Evolutionary conservation across 2,797 vertebrate species (phyloP), one percentile per base, ranked within the genome.

Genomic region (Tenualosa thibaudeaui): DNA sequence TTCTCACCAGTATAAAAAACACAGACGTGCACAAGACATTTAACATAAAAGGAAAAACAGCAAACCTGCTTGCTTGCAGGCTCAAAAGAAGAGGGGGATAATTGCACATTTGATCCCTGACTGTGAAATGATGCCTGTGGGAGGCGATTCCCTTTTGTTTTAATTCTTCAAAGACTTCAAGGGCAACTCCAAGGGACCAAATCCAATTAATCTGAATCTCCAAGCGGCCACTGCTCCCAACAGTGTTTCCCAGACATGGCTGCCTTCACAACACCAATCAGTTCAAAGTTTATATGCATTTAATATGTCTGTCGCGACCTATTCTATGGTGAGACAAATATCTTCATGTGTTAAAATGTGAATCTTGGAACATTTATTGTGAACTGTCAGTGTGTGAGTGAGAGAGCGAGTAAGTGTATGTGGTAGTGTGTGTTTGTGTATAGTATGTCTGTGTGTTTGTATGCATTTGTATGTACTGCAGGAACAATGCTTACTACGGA

Each of bases 261-360:
- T 51, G 82, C 51, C 71, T 84, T 78, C 85, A 78, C 56, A 82
- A 84, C 49, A 78, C 65, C 50, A 24, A 83, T 82, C 75, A 81
- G 53, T 87, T 85, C 40, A 71, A 37, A 40, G 54, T 82, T 53
- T 82, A 83, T 85, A 31, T 85, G 86, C 83, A 83, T 87, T 90
- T 88, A 86, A 87, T 87, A 65, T 24, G 81, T 84, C 86, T 86
- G 58, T 83, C 43, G 78, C 82, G 71, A 31, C 40, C 22, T 71
- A 49, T 4, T 54, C 26, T 81, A 78, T 22, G 37, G 81, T 82
- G 51, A 22, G 49, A 82, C 54, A 85, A 84, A 83, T 85, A 13
- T 81, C 65, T 58, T 83, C 75, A 81, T 22, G 12, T 54, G 58
- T 65, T 43, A 9, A 54, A 26, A 22, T 54, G 81, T 81, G 56